These are phyloP conservation scores for Trichechus manatus DNA, from an alignment of 2,113 vertebrate species.

Conservation along the genomic window DNA sequence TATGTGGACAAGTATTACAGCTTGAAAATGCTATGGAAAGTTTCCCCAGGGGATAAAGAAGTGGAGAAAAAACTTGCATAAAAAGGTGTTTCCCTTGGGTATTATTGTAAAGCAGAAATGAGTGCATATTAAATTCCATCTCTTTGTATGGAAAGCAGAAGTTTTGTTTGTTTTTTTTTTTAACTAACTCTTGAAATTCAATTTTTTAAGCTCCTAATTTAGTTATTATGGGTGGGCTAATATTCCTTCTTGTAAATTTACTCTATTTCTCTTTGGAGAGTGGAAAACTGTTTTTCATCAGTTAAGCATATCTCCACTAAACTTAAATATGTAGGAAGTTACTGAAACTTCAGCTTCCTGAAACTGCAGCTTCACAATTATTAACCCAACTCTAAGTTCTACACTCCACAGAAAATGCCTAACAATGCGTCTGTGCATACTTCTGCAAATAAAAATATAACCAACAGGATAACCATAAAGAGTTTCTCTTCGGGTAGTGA, in stretches of 20 bases:
- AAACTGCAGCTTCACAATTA: neutral
- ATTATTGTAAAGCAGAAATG: neutral
- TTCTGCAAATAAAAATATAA: neutral
- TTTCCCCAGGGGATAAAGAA: neutral
- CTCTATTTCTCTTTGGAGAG: slow-evolving; percentile 1
- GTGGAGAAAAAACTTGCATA: neutral
- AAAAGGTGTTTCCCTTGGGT: neutral
- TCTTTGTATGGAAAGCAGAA: slow-evolving; percentile 7
- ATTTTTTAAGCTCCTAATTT: slow-evolving; percentile 29
- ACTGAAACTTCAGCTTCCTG: neutral
- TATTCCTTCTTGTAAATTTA: slow-evolving; percentile 23
- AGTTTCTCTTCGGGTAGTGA: neutral
- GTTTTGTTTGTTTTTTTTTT: neutral
- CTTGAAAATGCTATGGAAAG: neutral
- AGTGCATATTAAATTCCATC: neutral
- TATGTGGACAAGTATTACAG: neutral
- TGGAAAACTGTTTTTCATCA: neutral
- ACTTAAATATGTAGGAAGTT: neutral
- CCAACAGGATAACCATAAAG: neutral
- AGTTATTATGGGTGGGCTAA: neutral
- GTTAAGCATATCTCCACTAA: neutral
- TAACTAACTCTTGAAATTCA: slow-evolving; percentile 23
- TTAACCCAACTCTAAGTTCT: neutral
- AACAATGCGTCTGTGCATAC: neutral
- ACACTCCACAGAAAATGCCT: neutral